Conservation (phyloP, 1,140 invertebrate genomes). For the Calycopis cecrops region DNA sequence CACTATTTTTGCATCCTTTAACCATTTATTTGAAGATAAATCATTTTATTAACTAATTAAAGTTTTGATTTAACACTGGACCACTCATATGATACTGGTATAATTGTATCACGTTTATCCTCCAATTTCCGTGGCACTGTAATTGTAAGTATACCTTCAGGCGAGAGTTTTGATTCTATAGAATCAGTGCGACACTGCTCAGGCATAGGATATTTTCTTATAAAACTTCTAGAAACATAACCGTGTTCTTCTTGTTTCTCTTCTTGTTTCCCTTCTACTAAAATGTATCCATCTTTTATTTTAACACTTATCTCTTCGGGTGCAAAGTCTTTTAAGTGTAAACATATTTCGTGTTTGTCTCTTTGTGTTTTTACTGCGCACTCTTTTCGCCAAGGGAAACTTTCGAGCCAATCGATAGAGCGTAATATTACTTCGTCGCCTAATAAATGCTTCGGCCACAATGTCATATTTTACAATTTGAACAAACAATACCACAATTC, state of each 20-base stretch:
- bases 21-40: too few relatives aligned
- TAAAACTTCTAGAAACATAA: slow-evolving; percentile 83
- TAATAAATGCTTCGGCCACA: slow-evolving; percentile 40
- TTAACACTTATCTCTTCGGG: slow-evolving; percentile 92
- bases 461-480: slow-evolving; percentile 29
- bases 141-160: slow-evolving; percentile 43
- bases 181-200: slow-evolving; percentile 37
- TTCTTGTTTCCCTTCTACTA: slow-evolving; percentile 90
- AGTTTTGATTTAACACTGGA: slow-evolving; percentile 42
- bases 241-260: slow-evolving; percentile 86
- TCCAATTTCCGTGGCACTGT: slow-evolving; percentile 34
- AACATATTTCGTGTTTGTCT: slow-evolving; percentile 76
- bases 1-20: too few relatives aligned
- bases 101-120: slow-evolving; percentile 38
- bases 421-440: slow-evolving; percentile 50
- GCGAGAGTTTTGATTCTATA: slow-evolving; percentile 40
- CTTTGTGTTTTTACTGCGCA: slow-evolving; percentile 36
- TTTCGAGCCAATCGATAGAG: slow-evolving; percentile 57
- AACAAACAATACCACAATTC: not conserved
- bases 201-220: slow-evolving; percentile 72
- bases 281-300: slow-evolving; percentile 83
- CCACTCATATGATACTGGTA: slow-evolving; percentile 44
- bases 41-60: slow-evolving; percentile 22
- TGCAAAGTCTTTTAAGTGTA: slow-evolving; percentile 89
- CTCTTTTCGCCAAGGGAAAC: slow-evolving; percentile 52